phyloP scores from a whole-genome alignment of 2,888 invertebrate species.

The Dasysyrphus albostriatus region DNA sequence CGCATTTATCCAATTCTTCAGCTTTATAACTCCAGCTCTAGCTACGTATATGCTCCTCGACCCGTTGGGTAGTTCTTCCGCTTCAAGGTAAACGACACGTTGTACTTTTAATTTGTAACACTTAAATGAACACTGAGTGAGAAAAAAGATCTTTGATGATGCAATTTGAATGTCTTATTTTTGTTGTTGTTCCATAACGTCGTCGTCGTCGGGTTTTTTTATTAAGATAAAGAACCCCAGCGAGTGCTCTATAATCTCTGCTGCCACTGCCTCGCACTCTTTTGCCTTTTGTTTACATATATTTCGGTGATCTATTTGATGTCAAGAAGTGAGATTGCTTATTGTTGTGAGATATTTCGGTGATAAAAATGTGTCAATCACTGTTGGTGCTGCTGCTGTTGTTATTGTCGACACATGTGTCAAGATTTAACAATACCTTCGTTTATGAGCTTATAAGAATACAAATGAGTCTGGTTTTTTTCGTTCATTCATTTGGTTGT shows the following conservation, averaged over 20 bases:
- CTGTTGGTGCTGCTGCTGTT: slow-evolving; percentile 22
- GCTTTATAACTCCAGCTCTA: too few species aligned
- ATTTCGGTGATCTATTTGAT: slow-evolving; percentile 40
- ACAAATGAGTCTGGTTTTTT: slow-evolving; percentile 55
- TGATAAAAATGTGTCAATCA: slow-evolving; percentile 71
- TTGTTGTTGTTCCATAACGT: not conserved
- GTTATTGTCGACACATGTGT: slow-evolving; percentile 46
- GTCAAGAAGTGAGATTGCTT: slow-evolving; percentile 28
- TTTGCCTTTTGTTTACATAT: slow-evolving; percentile 2
- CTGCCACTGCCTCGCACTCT: not conserved
- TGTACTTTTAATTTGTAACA: slow-evolving; percentile 62
- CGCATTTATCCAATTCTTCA: slow-evolving; percentile 45
- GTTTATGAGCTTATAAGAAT: slow-evolving; percentile 58
- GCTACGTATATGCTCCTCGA: not conserved
- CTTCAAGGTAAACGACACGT: slow-evolving; percentile 55
- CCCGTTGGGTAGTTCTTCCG: slow-evolving; percentile 19
- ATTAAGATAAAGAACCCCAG: slow-evolving; percentile 24
- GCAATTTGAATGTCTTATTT: slow-evolving; percentile 40
- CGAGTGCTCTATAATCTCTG: slow-evolving; percentile 16
- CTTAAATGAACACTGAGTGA: slow-evolving; percentile 37
- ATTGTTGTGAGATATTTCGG: slow-evolving; percentile 39
- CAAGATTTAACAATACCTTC: slow-evolving; percentile 56
- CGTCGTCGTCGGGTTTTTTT: not conserved
- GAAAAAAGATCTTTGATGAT: slow-evolving; percentile 41
- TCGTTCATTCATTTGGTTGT: not conserved